Evolutionary conservation across 2,888 invertebrate genomes (phyloP).

Genomic region (Amblyteles armatorius): DNA sequence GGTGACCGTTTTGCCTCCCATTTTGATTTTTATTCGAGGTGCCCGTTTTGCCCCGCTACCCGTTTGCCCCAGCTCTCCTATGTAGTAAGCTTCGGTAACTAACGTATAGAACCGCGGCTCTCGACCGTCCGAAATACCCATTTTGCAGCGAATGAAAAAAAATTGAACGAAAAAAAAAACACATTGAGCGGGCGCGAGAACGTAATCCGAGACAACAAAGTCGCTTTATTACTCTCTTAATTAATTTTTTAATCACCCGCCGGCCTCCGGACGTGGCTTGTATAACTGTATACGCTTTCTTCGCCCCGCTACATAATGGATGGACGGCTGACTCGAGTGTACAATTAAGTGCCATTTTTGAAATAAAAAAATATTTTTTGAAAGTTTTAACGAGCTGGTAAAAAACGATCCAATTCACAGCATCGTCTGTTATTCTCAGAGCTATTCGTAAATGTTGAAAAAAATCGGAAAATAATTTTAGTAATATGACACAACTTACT

Average conservation of each 20-base stretch:
- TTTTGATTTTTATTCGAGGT: too few species aligned
- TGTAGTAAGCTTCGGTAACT: not conserved
- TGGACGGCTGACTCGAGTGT: not conserved
- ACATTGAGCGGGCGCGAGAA: not conserved
- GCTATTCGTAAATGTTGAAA: too few species aligned
- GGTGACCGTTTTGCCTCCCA: too few species aligned
- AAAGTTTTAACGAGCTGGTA: too few species aligned
- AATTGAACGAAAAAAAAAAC: constrained; percentile 1
- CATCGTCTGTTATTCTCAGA: too few species aligned
- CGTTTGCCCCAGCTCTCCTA: too few species aligned
- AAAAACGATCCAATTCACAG: too few species aligned
- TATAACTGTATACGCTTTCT: not conserved
- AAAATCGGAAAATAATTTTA: not conserved
- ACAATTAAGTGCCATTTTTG: not conserved
- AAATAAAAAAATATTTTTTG: not conserved
- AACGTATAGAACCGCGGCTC: not conserved
- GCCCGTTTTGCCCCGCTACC: too few species aligned
- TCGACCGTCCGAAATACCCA: not conserved
- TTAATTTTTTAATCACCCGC: constrained; percentile 48
- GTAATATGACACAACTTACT: constrained; percentile 87
- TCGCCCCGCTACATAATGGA: too few species aligned
- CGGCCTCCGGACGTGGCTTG: not conserved
- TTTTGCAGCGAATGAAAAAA: constrained; percentile 18
- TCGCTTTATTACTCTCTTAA: constrained; percentile 24
- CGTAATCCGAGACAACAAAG: constrained; percentile 41